phyloP scores from a whole-genome alignment of 2,888 invertebrate genomes.

The Macrosoma leucophasiata region DNA sequence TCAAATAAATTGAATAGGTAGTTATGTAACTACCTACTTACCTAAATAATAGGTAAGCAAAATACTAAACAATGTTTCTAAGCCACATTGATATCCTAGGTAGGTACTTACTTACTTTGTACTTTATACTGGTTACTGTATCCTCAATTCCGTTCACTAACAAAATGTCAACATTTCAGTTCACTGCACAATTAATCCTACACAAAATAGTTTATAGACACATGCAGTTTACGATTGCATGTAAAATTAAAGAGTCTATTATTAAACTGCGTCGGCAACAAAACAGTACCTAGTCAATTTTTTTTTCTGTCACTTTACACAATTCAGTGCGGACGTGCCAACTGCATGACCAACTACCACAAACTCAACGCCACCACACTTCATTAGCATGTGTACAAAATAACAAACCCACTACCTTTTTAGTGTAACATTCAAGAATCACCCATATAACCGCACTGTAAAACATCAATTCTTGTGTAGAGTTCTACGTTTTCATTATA shows the following conservation, averaged over 20 bases:
- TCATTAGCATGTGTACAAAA: constrained; percentile 69
- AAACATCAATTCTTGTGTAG: constrained; percentile 33
- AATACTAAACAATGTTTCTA: too few species aligned
- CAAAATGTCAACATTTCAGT: constrained; percentile 24
- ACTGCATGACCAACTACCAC: constrained; percentile 68
- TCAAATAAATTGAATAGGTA: too few species aligned
- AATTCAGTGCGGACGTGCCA: constrained; percentile 65
- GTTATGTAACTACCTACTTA: too few species aligned
- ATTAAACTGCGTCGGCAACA: too few species aligned
- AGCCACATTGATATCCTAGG: too few species aligned
- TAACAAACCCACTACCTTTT: constrained; percentile 48
- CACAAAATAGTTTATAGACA: not conserved
- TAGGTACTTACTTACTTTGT: too few species aligned
- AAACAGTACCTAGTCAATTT: too few species aligned
- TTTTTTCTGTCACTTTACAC: constrained; percentile 51
- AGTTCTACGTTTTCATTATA: constrained; percentile 23
- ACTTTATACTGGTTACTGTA: too few species aligned
- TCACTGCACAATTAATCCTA: constrained; percentile 23
- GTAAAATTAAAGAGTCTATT: too few species aligned
- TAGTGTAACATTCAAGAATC: constrained; percentile 30
- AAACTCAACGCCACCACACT: constrained; percentile 64
- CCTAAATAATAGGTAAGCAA: too few species aligned
- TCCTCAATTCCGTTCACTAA: too few species aligned
- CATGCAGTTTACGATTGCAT: constrained; percentile 1
- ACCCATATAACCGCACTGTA: constrained; percentile 33